Evolutionary conservation across 2,113 vertebrate species (phyloP).

Genomic region (Aythya baeri): DNA sequence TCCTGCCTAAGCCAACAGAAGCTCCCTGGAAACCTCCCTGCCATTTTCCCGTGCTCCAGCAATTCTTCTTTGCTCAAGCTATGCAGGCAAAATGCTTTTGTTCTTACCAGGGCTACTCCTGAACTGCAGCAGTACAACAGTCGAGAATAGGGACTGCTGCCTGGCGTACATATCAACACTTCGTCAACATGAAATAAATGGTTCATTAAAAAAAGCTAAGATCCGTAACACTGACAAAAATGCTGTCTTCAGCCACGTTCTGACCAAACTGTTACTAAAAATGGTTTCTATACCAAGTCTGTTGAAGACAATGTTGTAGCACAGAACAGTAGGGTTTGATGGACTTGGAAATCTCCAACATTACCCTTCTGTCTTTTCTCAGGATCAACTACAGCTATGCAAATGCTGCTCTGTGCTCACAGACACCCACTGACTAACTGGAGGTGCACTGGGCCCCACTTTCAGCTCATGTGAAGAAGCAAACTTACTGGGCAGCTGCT

Average conservation of each 20-base stretch:
- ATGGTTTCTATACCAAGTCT: background rate
- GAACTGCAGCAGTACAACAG: background rate
- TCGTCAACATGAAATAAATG: background rate
- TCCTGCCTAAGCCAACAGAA: background rate
- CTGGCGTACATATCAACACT: background rate
- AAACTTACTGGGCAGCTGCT: background rate
- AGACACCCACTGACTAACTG: background rate
- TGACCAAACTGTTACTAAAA: background rate
- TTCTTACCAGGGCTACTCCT: background rate
- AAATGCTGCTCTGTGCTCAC: background rate
- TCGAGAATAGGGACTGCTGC: background rate
- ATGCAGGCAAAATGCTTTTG: background rate
- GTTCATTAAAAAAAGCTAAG: background rate
- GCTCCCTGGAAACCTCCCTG: background rate
- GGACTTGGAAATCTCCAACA: background rate
- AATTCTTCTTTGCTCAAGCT: background rate
- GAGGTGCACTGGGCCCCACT: background rate
- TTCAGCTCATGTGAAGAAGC: background rate
- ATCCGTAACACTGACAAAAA: background rate
- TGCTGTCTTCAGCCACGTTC: background rate
- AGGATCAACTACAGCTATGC: background rate
- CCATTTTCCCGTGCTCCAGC: background rate
- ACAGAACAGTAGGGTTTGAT: background rate
- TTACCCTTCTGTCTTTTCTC: background rate
- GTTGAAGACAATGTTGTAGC: background rate